phyloP scores from a whole-genome alignment of 2,797 vertebrate genomes.

The Lophius americanus region DNA sequence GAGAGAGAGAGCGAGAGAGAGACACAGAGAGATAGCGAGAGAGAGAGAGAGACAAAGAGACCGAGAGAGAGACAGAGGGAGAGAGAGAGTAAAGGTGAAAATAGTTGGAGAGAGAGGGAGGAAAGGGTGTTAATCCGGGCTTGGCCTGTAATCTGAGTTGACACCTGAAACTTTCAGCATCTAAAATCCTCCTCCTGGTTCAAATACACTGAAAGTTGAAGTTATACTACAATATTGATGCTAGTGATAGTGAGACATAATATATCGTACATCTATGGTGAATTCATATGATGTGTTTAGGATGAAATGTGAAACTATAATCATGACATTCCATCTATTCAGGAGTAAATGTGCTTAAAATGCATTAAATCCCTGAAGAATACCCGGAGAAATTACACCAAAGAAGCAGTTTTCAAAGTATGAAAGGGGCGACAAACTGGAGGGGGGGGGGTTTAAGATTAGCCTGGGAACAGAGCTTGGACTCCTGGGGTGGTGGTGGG shows the following conservation, averaged over 20 bases:
- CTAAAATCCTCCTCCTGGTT: background rate
- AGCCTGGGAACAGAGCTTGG: constrained; percentile 75
- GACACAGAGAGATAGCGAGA: background rate
- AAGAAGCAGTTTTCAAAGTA: constrained; percentile 37
- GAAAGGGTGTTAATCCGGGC: background rate
- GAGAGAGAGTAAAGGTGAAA: background rate
- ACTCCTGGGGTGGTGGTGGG: constrained; percentile 10
- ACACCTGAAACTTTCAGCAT: background rate
- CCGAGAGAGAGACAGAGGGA: background rate
- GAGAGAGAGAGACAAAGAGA: background rate
- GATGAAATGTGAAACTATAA: background rate
- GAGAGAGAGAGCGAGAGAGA: background rate
- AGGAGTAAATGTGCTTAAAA: background rate
- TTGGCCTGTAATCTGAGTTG: background rate
- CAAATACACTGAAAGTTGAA: background rate
- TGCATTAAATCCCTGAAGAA: constrained; percentile 27
- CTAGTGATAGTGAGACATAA: background rate
- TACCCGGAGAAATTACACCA: constrained; percentile 32
- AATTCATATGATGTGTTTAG: background rate
- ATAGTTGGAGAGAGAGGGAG: constrained; percentile 7
- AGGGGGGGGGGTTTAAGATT: constrained; percentile 83
- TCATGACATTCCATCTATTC: background rate
- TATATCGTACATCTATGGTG: too few species aligned
- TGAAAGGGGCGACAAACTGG: constrained; percentile 74
- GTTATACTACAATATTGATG: background rate